A percentile compares a stretch with the other conserved stretches of the same genome.
Evolutionary conservation across 2,888 invertebrate species (phyloP).

Genomic region (Trichogramma dendrolimi): DNA sequence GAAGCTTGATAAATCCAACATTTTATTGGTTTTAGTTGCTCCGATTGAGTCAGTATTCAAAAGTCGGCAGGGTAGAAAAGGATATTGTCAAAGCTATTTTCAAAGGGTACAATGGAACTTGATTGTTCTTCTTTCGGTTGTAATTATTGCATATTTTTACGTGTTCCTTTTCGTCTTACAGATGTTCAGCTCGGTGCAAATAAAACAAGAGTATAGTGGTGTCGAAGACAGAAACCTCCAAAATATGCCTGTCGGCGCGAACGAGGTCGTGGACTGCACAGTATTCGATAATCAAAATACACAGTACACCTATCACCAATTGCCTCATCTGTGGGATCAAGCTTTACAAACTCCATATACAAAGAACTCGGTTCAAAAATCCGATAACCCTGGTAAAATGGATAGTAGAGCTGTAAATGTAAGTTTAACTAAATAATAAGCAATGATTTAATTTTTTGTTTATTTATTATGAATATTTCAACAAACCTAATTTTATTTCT

Average conservation of each 20-base stretch:
- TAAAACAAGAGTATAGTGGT: conserved; percentile 48
- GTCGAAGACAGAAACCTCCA: conserved; percentile 42
- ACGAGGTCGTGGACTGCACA: conserved; percentile 43
- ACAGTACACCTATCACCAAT: conserved; percentile 47
- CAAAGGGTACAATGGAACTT: too few species aligned
- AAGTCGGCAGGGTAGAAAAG: too few species aligned
- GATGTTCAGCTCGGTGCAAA: conserved; percentile 49
- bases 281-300: conserved; percentile 46
- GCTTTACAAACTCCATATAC: conserved; percentile 36
- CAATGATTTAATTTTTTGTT: conserved; percentile 1
- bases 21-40: too few species aligned
- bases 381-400: not conserved
- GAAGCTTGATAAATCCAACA: too few species aligned
- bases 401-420: not conserved
- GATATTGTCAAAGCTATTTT: too few species aligned
- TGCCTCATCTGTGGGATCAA: conserved; percentile 49
- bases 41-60: too few species aligned
- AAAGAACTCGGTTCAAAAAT: conserved; percentile 1
- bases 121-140: too few species aligned
- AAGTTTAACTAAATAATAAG: not conserved
- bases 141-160: too few species aligned
- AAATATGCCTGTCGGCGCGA: conserved; percentile 35
- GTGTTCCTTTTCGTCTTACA: conserved; percentile 22
- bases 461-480: conserved; percentile 17
- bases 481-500: conserved; percentile 23